Evolutionary conservation across 92 coral and sea anemone genomes (phyloP).

Genomic region (Bergia puertoricense): DNA sequence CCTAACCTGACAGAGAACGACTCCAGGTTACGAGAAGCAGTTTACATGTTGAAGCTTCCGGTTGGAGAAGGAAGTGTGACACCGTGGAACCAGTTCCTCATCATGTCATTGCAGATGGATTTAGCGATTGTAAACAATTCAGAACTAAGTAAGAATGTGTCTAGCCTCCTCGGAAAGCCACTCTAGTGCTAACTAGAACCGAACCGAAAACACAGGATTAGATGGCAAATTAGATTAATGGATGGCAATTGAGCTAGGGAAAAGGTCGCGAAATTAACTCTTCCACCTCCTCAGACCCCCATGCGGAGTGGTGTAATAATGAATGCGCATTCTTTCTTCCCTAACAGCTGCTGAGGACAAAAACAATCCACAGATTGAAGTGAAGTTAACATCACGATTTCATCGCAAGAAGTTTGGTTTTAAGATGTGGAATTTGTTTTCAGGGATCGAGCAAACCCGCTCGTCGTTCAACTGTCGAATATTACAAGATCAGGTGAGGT

Average conservation of each 20-base stretch:
- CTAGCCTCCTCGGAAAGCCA: no score
- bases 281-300: no score
- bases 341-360: background rate
- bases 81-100: constrained; percentile 20
- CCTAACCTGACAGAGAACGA: constrained; percentile 16
- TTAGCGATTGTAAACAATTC: background rate
- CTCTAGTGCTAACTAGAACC: no score
- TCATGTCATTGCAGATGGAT: constrained; percentile 27
- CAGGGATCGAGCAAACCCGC: background rate
- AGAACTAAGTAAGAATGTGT: background rate
- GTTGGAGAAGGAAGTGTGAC: background rate
- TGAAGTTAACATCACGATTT: background rate
- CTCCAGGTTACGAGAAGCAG: background rate
- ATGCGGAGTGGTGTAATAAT: background rate
- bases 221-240: no score
- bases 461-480: constrained; percentile 19
- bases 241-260: no score
- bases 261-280: no score
- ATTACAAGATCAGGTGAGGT: constrained; percentile 1
- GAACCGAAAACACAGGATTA: no score
- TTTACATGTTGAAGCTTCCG: constrained; percentile 8
- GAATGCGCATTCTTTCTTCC: background rate
- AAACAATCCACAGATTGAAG: constrained; percentile 8
- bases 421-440: constrained; percentile 16
- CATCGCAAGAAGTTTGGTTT: constrained; percentile 1